phyloP scores from a whole-genome alignment of 2,113 vertebrate genomes.

The Corynorhinus townsendii region DNA sequence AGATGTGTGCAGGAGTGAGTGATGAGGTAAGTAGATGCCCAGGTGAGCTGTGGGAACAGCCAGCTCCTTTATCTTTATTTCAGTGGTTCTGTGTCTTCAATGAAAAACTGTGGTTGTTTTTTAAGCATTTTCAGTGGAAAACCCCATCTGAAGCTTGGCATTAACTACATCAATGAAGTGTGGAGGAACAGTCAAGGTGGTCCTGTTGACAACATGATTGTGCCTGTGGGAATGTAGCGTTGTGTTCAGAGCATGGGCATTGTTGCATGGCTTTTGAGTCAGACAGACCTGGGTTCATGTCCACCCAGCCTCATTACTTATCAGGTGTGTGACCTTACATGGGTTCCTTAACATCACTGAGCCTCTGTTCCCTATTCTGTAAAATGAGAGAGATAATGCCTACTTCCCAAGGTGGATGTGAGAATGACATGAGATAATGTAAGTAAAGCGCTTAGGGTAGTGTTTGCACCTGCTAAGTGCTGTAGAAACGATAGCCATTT shows the following conservation, averaged over 20 bases:
- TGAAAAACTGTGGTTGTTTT: background rate
- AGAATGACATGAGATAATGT: background rate
- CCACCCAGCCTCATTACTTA: background rate
- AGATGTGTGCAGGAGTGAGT: background rate
- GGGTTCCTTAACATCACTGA: background rate
- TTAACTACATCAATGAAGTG: background rate
- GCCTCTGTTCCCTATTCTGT: background rate
- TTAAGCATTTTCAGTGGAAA: background rate
- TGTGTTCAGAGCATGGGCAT: background rate
- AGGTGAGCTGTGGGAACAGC: background rate
- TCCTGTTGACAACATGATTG: background rate
- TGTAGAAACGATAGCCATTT: constrained; percentile 18
- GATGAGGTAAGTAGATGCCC: background rate
- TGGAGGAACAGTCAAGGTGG: background rate
- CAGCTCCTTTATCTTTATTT: background rate
- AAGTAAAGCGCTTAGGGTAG: background rate
- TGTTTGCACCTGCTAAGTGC: background rate
- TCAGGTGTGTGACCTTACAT: background rate
- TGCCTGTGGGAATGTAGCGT: background rate
- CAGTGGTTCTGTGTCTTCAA: background rate
- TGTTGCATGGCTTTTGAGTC: background rate
- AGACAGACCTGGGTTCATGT: background rate
- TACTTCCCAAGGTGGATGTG: background rate
- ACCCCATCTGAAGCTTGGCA: background rate
- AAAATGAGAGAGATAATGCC: background rate